Evolutionary conservation across 2,888 invertebrate species (phyloP), one percentile per base, ranked within the genome.

Genomic region (Axea sp.): DNA sequence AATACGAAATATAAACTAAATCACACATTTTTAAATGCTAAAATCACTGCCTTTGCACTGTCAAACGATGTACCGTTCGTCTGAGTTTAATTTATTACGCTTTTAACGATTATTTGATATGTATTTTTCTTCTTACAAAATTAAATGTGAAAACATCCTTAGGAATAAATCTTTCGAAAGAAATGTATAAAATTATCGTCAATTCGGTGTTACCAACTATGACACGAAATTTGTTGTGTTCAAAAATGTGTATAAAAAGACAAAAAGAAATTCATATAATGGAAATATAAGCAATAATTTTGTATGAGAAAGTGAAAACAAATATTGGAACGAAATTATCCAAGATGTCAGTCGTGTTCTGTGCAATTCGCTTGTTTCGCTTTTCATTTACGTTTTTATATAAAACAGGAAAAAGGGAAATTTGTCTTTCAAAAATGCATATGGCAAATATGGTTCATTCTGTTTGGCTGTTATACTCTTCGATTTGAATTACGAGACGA

Each of bases 321-420:
- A 28, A 9, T 24, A 28, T 53, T 19, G 41, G n/a, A 6, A 64
- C 6, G 11, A 41, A 49, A 51, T 45, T 47, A 14, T 45, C 39
- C 24, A 35, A 14, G 15, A 53, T 37, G 37, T 59, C 37, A 67
- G 51, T n/a, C 47, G 47, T 62, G 69, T 43, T 68, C 55, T 68
- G 74, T 74, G 74, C 69, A 71, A 75, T 75, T 69, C 51, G 74
- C 62, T 65, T 69, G 47, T 65, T 75, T 71, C 24, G 64, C 55
- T 53, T 60, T 60, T 47, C 15, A 33, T 39, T 73, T 55, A 60
- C 15, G 45, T 65, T 53, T 73, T 51, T 53, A 39, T 7, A 9
- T 49, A 15, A 7, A 31, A 60, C 15, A 28, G 8, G n/a, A n/a
- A n/a, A 47, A 45, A 45, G 41, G 30, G 30, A 49, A 39, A 53